Base-by-base conservation (phyloP, 1,140 invertebrate species). In the Drosophila auraria region DNA sequence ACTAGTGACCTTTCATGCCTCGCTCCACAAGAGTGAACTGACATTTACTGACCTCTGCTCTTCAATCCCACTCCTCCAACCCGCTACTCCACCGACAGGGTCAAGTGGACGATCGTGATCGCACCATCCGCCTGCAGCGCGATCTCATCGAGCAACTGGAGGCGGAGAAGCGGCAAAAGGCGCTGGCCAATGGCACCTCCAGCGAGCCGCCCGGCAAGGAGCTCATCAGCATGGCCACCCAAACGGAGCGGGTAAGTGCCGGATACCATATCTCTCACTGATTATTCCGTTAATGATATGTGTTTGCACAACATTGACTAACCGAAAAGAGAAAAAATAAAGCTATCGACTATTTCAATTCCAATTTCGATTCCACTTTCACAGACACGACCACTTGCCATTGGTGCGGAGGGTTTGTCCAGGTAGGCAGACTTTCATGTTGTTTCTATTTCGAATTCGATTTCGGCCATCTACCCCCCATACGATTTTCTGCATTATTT, bases 61-160 rank as follows among this genome's bases (percentile, higher is more conserved):
- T 68, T 9, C 59, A 30, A 40, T 64, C 38, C 75, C n/a, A 45
- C 23, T 44, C 36, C 72, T 3, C 54, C 45, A 8, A 25, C 45
- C 40, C n/a, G 20, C 20, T 20, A 20, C 47, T 57, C 33, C 56
- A 30, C 17, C 38, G 61, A 56, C 61, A 93, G 92, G 90, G 95
- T 59, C 96, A 97, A 94, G 92, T 96, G 61, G 96, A 96, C 80
- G 96, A 97, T 92, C 95, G 95, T 86, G 96, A 97, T 87, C 94
- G 95, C 65, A 95, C 94, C 64, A 96, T 96, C 87, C 94, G 95
- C 82, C 87, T 94, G 77, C 93, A 96, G 75, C 95, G 96, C 91
- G 95, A 96, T 93, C 94, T 95, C 93, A 94, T 95, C 82, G 92
- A 92, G 40, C 92, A 93, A 71, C 75, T 94, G 45, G 91, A 92